These are phyloP conservation scores for Drosophila acutilabella DNA, from an alignment of 2,888 invertebrate species.

Conservation along the genomic window DNA sequence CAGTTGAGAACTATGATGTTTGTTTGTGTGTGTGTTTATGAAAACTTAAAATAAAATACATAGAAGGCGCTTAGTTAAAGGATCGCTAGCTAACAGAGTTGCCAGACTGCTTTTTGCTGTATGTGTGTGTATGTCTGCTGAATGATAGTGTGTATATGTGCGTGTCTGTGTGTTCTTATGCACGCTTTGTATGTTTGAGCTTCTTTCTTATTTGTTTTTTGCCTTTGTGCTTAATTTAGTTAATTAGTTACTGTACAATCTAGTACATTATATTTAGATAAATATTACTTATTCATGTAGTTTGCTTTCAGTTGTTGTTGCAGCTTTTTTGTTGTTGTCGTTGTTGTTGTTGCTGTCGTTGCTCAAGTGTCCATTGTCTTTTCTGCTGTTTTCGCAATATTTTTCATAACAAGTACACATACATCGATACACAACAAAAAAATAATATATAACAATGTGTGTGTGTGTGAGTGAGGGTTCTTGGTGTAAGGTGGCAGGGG, in stretches of 20 bases:
- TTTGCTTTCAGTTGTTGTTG: slow-evolving; percentile 25
- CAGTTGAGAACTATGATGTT: background rate
- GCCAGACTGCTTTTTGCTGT: slow-evolving; percentile 47
- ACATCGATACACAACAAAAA: slow-evolving; percentile 23
- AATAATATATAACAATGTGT: slow-evolving; percentile 48
- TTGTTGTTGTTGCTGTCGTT: slow-evolving; percentile 19
- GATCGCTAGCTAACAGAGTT: slow-evolving; percentile 23
- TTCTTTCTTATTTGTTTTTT: slow-evolving; percentile 6
- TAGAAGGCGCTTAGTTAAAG: slow-evolving; percentile 10
- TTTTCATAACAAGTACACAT: slow-evolving; percentile 27
- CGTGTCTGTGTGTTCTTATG: slow-evolving; percentile 1
- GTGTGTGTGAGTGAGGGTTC: background rate
- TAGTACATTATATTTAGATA: slow-evolving; percentile 63
- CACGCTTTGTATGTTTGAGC: slow-evolving; percentile 6
- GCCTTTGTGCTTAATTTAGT: slow-evolving; percentile 44
- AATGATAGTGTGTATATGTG: background rate
- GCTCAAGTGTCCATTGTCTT: slow-evolving; percentile 43
- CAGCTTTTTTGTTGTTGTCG: slow-evolving; percentile 30
- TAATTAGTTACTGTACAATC: slow-evolving; percentile 64
- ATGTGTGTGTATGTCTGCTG: background rate
- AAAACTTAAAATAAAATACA: slow-evolving; percentile 22
- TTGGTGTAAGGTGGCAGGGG: background rate
- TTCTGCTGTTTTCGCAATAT: slow-evolving; percentile 38
- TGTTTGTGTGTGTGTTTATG: slow-evolving; percentile 13
- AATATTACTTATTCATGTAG: slow-evolving; percentile 43